These are phyloP conservation scores for Eulemur coronatus DNA, from an alignment of 2,797 vertebrate species.

Conservation along the genomic window DNA sequence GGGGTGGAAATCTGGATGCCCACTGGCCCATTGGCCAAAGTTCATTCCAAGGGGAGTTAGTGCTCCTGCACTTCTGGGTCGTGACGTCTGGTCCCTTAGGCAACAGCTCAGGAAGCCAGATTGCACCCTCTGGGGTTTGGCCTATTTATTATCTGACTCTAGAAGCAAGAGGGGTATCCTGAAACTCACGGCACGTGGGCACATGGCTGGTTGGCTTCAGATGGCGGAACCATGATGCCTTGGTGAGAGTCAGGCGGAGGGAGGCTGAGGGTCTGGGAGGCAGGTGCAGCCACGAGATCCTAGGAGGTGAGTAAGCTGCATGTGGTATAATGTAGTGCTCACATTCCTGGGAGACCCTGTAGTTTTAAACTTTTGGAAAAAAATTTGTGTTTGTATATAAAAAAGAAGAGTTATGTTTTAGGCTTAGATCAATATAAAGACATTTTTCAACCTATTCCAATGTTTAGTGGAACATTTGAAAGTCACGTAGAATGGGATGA, in stretches of 20 bases:
- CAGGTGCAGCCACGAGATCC: too few relatives aligned
- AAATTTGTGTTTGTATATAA: neutral
- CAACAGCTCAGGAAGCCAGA: neutral
- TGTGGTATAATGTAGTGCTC: fast-evolving
- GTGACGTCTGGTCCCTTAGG: neutral
- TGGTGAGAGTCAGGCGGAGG: too few relatives aligned
- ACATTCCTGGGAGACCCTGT: neutral
- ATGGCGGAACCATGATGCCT: fast-evolving
- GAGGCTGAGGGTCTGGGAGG: neutral
- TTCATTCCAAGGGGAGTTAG: fast-evolving
- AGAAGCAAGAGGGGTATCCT: neutral
- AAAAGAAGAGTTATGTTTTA: neutral
- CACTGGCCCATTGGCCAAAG: fast-evolving
- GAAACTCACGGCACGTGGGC: fast-evolving
- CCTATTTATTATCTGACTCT: neutral
- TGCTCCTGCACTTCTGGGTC: neutral
- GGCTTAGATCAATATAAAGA: neutral
- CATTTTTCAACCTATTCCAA: neutral
- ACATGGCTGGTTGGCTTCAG: neutral
- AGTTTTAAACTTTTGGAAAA: neutral
- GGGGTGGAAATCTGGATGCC: neutral
- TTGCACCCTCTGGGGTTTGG: neutral
- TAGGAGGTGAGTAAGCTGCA: fast-evolving
- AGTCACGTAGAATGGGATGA: neutral
- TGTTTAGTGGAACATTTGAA: neutral